These are phyloP conservation scores for Pseudochirops cupreus DNA, from an alignment of 2,797 vertebrate species.

Conservation along the genomic window DNA sequence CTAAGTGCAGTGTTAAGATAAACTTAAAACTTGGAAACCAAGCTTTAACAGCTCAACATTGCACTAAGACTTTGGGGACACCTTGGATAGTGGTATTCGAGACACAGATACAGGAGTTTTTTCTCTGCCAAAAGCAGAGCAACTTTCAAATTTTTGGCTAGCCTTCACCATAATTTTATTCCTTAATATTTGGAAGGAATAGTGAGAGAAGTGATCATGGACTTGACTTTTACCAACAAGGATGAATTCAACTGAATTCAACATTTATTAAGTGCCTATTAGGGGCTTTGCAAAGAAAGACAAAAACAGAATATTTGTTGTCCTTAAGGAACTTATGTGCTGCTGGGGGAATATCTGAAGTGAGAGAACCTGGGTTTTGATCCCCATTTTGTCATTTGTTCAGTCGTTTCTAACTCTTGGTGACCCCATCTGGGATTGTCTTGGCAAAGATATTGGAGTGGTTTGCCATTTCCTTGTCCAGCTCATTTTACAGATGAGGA, in stretches of 20 bases:
- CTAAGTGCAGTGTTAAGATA: neutral
- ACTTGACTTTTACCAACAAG: neutral
- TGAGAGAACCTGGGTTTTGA: neutral
- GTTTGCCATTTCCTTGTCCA: neutral
- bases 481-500: neutral
- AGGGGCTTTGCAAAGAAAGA: neutral
- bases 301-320: neutral
- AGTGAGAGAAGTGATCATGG: neutral
- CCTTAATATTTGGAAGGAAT: neutral
- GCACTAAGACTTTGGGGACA: neutral
- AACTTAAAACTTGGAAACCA: neutral
- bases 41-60: neutral
- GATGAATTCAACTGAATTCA: neutral
- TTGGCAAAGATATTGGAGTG: neutral
- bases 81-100: neutral
- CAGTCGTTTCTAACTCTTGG: neutral
- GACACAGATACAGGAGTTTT: neutral
- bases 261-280: neutral
- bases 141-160: neutral
- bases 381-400: neutral
- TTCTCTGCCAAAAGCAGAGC: neutral
- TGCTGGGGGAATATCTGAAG: neutral
- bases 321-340: neutral
- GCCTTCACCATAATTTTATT: neutral
- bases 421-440: neutral